Percentiles rank a stretch among this genome's conserved stretches.
phyloP scores from a whole-genome alignment of 2,888 invertebrate species.

The Cinara cedri region DNA sequence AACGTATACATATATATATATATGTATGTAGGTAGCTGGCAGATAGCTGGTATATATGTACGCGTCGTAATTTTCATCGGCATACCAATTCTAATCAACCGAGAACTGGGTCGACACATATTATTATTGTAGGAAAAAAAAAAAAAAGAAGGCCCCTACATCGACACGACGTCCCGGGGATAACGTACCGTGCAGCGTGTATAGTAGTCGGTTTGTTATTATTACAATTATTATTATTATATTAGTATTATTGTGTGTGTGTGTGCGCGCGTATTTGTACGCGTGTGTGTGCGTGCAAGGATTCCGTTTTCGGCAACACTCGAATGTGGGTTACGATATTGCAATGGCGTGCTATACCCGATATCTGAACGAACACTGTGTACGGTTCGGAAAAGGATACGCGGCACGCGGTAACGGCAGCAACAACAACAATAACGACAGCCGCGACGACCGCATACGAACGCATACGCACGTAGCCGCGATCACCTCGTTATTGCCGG shows the following conservation, averaged over 20 bases:
- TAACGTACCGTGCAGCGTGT: slow-evolving; percentile 54
- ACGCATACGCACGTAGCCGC: no score
- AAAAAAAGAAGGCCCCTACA: background rate
- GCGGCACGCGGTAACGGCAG: slow-evolving; percentile 29
- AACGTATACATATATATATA: background rate
- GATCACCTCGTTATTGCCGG: no score
- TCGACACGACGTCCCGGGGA: slow-evolving; percentile 50
- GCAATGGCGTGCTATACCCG: no score
- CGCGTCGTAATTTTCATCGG: slow-evolving; percentile 42
- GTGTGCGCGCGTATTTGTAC: background rate
- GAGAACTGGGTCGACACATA: slow-evolving; percentile 47
- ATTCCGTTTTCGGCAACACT: slow-evolving; percentile 52
- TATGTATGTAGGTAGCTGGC: no score
- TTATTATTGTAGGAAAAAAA: no score
- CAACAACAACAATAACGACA: background rate
- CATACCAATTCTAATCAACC: slow-evolving; percentile 56
- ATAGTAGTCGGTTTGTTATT: slow-evolving; percentile 29
- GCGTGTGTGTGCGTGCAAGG: slow-evolving; percentile 25
- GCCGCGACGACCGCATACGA: background rate
- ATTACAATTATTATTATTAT: slow-evolving; percentile 48
- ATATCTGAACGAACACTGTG: slow-evolving; percentile 8
- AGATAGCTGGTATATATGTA: no score
- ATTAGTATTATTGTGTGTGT: slow-evolving; percentile 45
- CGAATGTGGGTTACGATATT: slow-evolving; percentile 57
- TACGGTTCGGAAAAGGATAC: slow-evolving; percentile 48